Evolutionary conservation across 2,113 vertebrate genomes (phyloP).

Genomic region (Ornithorhynchus anatinus): DNA sequence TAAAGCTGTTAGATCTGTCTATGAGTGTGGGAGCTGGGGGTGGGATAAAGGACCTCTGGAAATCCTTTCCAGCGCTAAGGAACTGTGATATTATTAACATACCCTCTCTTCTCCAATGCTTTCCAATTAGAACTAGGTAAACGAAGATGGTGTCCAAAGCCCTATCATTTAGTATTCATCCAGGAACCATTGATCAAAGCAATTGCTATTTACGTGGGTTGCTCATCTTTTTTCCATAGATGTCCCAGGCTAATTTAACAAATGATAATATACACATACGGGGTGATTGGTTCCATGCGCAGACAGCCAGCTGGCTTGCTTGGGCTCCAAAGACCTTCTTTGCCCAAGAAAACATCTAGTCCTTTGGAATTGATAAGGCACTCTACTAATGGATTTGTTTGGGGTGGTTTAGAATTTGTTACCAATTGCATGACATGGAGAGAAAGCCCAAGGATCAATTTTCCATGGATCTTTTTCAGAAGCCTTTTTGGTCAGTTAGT

Average conservation of each 20-base stretch:
- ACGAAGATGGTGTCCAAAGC: neutral
- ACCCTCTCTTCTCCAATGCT: neutral
- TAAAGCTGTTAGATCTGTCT: rapidly evolving
- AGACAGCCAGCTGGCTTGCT: slow-evolving; percentile 8
- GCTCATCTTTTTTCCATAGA: slow-evolving; percentile 3
- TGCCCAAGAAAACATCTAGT: slow-evolving; percentile 26
- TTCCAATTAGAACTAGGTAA: slow-evolving; percentile 15
- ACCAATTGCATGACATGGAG: slow-evolving; percentile 18
- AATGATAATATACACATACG: neutral
- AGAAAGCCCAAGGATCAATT: no score
- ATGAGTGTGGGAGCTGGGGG: neutral
- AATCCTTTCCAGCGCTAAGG: neutral
- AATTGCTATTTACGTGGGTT: neutral
- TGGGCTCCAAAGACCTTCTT: slow-evolving; percentile 10
- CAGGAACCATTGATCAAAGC: neutral
- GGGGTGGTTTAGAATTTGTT: slow-evolving; percentile 29
- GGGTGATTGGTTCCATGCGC: slow-evolving; percentile 23
- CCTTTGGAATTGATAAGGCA: slow-evolving; percentile 49
- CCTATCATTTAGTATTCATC: neutral
- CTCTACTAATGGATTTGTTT: slow-evolving; percentile 38
- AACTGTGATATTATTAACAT: neutral
- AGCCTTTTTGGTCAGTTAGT: no score
- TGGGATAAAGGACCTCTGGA: neutral
- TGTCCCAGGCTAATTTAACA: neutral
- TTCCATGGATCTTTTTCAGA: no score